These are phyloP conservation scores for Pelodiscus sinensis DNA, from an alignment of 2,113 vertebrate species.

Conservation along the genomic window DNA sequence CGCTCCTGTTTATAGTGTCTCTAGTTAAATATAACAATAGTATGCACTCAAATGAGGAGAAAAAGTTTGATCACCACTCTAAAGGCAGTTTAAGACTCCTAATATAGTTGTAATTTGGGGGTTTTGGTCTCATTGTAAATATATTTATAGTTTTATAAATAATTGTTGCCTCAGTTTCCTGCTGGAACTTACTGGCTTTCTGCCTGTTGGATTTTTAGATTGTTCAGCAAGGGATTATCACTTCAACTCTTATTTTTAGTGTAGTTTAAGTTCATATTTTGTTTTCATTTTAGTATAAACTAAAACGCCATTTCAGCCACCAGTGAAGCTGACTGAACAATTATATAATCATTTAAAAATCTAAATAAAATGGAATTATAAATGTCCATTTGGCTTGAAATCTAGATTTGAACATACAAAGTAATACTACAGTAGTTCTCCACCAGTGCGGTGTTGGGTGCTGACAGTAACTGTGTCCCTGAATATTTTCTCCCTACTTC, in stretches of 20 bases:
- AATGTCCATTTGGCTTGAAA: not conserved
- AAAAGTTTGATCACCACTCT: not conserved
- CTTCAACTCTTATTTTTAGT: not conserved
- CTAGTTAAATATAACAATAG: not conserved
- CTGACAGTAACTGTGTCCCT: not conserved
- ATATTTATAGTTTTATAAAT: not conserved
- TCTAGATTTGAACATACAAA: not conserved
- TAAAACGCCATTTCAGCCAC: not conserved
- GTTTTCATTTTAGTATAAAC: not conserved
- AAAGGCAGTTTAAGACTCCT: not conserved
- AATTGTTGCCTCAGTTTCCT: constrained; percentile 14
- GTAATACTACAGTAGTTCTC: not conserved
- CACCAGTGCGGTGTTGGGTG: not conserved
- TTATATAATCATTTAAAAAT: not conserved
- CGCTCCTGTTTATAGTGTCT: no score
- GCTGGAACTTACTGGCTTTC: not conserved
- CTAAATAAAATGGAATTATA: not conserved
- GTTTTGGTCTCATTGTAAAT: not conserved
- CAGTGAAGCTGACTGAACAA: not conserved
- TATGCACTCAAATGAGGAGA: not conserved
- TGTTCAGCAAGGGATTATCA: not conserved
- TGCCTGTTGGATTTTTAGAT: not conserved
- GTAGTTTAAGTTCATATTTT: not conserved
- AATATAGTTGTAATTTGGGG: not conserved
- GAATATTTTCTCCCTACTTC: rapidly evolving